These are phyloP conservation scores for Aplysina aerophoba DNA, from an alignment of 37 sponge, comb jelly and placozoan genomes.

Conservation along the genomic window DNA sequence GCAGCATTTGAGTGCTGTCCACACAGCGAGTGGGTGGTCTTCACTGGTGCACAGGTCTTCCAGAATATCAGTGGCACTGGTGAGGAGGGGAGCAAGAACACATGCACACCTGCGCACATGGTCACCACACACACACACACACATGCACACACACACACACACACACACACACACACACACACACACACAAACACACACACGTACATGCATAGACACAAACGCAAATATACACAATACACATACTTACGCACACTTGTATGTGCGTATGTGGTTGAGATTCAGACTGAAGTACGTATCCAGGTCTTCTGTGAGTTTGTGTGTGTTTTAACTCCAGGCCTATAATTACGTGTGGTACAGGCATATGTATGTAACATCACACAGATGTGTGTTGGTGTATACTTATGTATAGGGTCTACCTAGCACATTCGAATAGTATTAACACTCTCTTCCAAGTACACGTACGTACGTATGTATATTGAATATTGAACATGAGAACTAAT, in stretches of 20 bases:
- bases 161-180: constrained; percentile 12
- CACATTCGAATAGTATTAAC: too few relatives aligned
- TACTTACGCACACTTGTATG: background rate
- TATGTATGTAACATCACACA: background rate
- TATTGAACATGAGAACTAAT: too few relatives aligned
- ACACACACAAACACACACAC: background rate
- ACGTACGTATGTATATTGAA: too few relatives aligned
- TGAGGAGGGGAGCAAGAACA: background rate
- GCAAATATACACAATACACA: background rate
- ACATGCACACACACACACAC: background rate
- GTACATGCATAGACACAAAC: too few relatives aligned
- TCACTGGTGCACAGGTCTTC: constrained; percentile 32
- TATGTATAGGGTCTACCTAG: background rate
- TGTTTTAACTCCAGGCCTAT: background rate
- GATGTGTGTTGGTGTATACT: background rate
- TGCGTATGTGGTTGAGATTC: background rate
- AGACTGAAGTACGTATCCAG: too few relatives aligned
- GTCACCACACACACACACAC: too few relatives aligned
- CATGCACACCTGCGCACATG: too few relatives aligned
- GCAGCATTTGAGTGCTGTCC: constrained; percentile 14
- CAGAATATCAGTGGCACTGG: constrained; percentile 35
- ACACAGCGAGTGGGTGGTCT: constrained; percentile 33
- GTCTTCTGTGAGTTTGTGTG: background rate
- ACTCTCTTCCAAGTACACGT: too few relatives aligned
- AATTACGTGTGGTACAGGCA: background rate